These are phyloP conservation scores for Phyllopteryx taeniolatus DNA, from an alignment of 2,113 vertebrate genomes.

Conservation along the genomic window DNA sequence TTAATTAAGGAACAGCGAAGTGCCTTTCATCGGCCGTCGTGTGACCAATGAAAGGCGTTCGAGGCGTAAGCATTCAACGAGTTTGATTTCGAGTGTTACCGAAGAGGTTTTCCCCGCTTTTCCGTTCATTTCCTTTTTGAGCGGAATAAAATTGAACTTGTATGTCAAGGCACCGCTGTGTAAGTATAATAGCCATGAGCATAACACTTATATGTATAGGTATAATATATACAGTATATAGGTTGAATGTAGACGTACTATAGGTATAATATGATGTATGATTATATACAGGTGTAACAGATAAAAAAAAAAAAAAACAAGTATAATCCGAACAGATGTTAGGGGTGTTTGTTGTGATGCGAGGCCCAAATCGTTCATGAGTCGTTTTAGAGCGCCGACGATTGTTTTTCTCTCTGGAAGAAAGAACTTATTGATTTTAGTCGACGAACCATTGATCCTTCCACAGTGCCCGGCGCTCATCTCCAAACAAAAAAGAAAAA, in stretches of 20 bases:
- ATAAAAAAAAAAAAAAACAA: too few relatives aligned
- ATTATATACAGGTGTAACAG: not conserved
- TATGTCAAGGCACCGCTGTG: too few relatives aligned
- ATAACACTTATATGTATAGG: too few relatives aligned
- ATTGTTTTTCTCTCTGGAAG: conserved; percentile 64
- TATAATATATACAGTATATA: too few relatives aligned
- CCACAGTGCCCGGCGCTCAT: not conserved
- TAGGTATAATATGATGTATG: not conserved
- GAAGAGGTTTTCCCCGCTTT: too few relatives aligned
- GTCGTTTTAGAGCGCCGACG: conserved; percentile 66
- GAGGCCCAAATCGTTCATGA: conserved; percentile 37
- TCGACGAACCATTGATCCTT: conserved; percentile 70
- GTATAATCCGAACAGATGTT: too few relatives aligned
- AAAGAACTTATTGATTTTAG: conserved; percentile 75
- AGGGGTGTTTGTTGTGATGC: conserved; percentile 7
- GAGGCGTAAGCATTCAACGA: not conserved
- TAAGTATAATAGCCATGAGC: too few relatives aligned
- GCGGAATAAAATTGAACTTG: too few relatives aligned
- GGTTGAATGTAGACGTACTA: too few relatives aligned
- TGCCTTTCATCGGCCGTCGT: conserved; percentile 56
- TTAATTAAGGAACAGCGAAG: conserved; percentile 74
- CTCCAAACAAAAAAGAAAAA: not conserved
- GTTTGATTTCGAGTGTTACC: conserved; percentile 14
- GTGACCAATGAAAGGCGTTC: conserved; percentile 35
- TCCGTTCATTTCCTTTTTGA: too few relatives aligned